These are phyloP conservation scores for Drosophila siamana DNA, from an alignment of 2,888 invertebrate genomes.

Conservation along the genomic window DNA sequence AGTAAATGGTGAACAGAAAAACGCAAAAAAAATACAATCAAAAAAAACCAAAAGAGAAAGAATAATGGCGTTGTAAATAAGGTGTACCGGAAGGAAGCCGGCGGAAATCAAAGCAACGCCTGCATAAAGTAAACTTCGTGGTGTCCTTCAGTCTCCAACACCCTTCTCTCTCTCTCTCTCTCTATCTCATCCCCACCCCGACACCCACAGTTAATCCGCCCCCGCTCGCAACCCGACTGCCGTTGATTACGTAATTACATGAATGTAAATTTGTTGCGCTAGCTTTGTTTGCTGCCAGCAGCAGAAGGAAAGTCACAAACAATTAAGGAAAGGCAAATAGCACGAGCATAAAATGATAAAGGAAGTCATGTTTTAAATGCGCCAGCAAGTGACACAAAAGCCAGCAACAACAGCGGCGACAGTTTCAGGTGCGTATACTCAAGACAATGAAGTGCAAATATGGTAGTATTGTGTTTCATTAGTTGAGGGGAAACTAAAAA, in stretches of 20 bases:
- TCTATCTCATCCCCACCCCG: too few species aligned
- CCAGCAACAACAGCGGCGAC: background rate
- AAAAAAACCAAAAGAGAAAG: constrained; percentile 3
- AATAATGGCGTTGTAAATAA: constrained; percentile 41
- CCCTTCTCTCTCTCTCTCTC: too few species aligned
- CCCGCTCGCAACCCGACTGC: background rate
- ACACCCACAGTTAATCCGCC: background rate
- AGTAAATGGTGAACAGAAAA: constrained; percentile 13
- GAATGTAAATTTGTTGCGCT: constrained; percentile 57
- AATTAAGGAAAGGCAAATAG: constrained; percentile 58
- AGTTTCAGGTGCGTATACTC: constrained; percentile 41
- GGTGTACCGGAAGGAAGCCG: constrained; percentile 40
- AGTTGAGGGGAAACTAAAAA: constrained; percentile 3
- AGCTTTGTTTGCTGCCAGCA: constrained; percentile 35
- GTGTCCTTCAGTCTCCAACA: constrained; percentile 29
- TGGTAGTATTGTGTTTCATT: constrained; percentile 24
- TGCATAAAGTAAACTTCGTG: constrained; percentile 47
- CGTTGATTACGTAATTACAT: constrained; percentile 70
- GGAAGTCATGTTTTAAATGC: constrained; percentile 49
- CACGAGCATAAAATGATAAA: constrained; percentile 31
- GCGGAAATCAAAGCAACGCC: constrained; percentile 60
- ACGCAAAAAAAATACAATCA: constrained; percentile 13
- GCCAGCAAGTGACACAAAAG: constrained; percentile 48
- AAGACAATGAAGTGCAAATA: constrained; percentile 24
- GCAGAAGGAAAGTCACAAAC: constrained; percentile 48